Base-by-base conservation (phyloP, 1,140 invertebrate genomes). In the Vollenhovia emeryi region DNA sequence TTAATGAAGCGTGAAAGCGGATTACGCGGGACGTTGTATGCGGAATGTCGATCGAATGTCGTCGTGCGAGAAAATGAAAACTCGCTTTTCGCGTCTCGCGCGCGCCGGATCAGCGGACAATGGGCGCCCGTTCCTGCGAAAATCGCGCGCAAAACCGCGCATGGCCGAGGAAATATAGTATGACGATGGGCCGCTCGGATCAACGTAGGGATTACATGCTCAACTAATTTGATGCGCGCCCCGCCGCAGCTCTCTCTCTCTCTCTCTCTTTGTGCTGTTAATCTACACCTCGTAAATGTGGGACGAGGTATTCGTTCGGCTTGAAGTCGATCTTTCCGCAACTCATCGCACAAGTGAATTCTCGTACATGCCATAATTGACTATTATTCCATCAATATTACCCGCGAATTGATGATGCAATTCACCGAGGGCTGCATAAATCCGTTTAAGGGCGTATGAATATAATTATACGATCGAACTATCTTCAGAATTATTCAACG, bases 331-430 rank as follows among this genome's bases (percentile, higher is more conserved):
- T 79, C 30, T 64, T 66, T 50, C 27, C 30, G 43, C 27, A 30
- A 40, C 60, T 79, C 24, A 64, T 50, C 57, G 43, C 45, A 79
- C 15, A 18, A 50, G 4, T 68, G 9, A 79, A 52, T 79, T 21
- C 60, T 21, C 68, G 3, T 15, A n/a, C 24, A 15, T 15, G 36
- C 0, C 21, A 40, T 43, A 50, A 78, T 52, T 66, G 18, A 79
- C 64, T 68, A 43, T 79, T 79, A 75, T 60, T 75, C 48, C n/a
- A 60, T 78, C 57, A 78, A 78, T 76, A 75, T 76, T 60, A 62
- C 48, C 18, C 7, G 36, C 18, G 18, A 48, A n/a, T 48, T 4
- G n/a, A 36, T 76, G 18, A 36, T 33, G 55, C 40, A 30, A 43
- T 76, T 50, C 27, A 24, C 11, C n/a, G 15, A 55, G 13, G 21